Conservation (phyloP, 2,797 vertebrate genomes). For the Sciurus vulgaris region DNA sequence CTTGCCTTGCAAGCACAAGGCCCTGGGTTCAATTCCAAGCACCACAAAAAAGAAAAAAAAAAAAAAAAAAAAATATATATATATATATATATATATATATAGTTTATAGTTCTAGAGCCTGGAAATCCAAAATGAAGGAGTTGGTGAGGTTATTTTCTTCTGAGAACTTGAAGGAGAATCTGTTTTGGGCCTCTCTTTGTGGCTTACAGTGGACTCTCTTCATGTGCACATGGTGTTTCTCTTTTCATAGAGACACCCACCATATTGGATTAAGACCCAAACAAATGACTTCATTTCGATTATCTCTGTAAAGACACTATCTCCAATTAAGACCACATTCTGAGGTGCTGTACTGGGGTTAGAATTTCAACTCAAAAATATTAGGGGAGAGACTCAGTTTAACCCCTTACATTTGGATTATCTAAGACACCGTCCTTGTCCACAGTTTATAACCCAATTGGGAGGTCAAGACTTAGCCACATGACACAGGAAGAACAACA, state of each 20-base stretch:
- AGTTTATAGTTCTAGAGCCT: background rate
- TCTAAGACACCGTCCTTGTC: background rate
- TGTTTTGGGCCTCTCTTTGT: background rate
- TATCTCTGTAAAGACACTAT: background rate
- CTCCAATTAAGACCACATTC: constrained; percentile 1
- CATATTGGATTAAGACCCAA: background rate
- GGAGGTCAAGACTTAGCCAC: background rate
- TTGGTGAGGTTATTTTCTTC: background rate
- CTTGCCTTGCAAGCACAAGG: too few species aligned
- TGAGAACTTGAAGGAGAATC: background rate
- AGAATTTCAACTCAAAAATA: background rate
- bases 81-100: too few species aligned
- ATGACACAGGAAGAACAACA: background rate
- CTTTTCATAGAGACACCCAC: background rate
- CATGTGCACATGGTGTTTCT: too few species aligned
- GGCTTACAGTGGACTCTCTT: accelerated
- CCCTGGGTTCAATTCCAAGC: too few species aligned
- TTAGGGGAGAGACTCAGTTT: background rate
- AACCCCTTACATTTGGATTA: background rate
- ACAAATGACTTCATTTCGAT: background rate
- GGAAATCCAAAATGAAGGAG: background rate
- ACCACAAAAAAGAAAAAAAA: too few species aligned
- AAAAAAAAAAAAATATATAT: too few species aligned
- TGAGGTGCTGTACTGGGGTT: background rate
- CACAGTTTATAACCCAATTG: background rate